Evolutionary conservation across 2,888 invertebrate species (phyloP), one percentile per base, ranked within the genome.

Genomic region (Yponomeuta cagnagella): DNA sequence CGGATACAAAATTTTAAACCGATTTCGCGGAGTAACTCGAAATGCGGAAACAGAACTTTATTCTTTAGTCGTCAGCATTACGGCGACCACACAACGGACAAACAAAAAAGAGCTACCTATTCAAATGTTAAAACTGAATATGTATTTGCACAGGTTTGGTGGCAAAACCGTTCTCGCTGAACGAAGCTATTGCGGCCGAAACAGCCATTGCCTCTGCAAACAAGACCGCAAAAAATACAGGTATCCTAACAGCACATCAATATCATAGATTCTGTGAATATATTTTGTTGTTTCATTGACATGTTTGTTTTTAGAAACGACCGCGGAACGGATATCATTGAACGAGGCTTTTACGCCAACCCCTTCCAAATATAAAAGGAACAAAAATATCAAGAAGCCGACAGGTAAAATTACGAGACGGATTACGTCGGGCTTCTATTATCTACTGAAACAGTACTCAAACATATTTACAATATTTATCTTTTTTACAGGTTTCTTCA

Each of bases 91-190:
- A 58, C 52, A 58, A 58, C 52, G 52, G 15, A 58, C 52, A 12
- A 58, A 58, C 52, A 58, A 58, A 58, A 52, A 58, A 58, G 52
- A 15, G 52, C 52, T 58, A 58, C 52, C 52, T 58, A 58, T 58
- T 58, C 52, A 58, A 58, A 58, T 58, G 52, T 58, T 58, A 2
- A 58, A 58, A 58, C 52, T 15, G 52, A 58, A 58, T 58, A 58
- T 43, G 43, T 58, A 58, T 58, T 58, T 66, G 75, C 79, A 69
- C 82, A 91, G 91, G 79, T 80, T 74, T 81, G 72, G 75, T 76
- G 68, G 85, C 84, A 33, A 91, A 89, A 75, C 75, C 90, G 58
- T 78, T 90, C 76, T 90, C 90, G 58, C 77, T 90, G 73, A 90
- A 91, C 78, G 84, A 89, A 73, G 77, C 85, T 43, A 84, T 90